Evolutionary conservation across 2,113 vertebrate species (phyloP), one percentile per base, ranked within the genome.

Genomic region (Lamprologus callipterus): DNA sequence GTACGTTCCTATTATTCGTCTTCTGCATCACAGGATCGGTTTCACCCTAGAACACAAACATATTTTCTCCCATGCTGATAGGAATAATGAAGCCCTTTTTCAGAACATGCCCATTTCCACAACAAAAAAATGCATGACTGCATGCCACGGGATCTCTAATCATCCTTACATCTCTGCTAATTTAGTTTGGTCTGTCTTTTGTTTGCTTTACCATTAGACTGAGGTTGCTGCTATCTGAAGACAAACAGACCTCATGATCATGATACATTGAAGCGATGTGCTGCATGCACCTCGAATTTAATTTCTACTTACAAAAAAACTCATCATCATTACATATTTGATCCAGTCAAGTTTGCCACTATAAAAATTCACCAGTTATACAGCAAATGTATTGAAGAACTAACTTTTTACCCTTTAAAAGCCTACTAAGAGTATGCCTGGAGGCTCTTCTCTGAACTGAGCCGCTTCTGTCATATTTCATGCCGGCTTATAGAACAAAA

Each of bases 191-290:
- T 81, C 84, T 85, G 75, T 28, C 78, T 70, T 86, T 81, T 92
- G 93, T 94, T 91, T 91, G 83, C 83, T 83, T 60, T 88, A 80
- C 87, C 87, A 88, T 93, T 89, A 92, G 57, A 85, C 45, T 51
- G 83, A 45, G 19, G 84, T 55, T 86, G 60, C 70, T 47, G 65
- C 51, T 87, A 33, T 37, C 65, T 63, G 54, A 86, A 81, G 83
- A 79, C 79, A 31, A 82, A 75, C 68, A 81, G 21, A 60, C 37
- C 45, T 49, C 40, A 31, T 31, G 70, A 31, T 49, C 42, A 49
- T n/a, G 42, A 47, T 60, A 37, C 8, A 8, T 6, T 0, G 23
- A 28, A 19, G 70, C 42, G 23, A 75, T 47, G 21, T 75, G 40
- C 4, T 28, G 68, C 40, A 75, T 19, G 42, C 10, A 8, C 70